Percentiles rank a stretch among this genome's conserved stretches.
phyloP scores from a whole-genome alignment of 2,888 invertebrate species.

The Phortica okadai region DNA sequence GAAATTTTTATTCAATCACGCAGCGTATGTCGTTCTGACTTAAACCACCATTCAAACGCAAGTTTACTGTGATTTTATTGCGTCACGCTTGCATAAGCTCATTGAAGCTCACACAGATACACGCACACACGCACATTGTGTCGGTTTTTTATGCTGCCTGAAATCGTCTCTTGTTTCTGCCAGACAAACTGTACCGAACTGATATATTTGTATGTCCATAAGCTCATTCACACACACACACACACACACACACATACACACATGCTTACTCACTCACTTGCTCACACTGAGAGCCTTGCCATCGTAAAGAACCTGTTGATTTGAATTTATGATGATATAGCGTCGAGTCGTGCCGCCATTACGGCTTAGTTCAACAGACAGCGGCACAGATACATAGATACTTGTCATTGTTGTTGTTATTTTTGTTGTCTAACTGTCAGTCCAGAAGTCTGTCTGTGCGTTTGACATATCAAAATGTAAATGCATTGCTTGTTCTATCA shows the following conservation, averaged over 20 bases:
- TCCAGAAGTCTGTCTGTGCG: neutral
- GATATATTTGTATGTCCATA: conserved; percentile 1
- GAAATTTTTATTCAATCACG: conserved; percentile 68
- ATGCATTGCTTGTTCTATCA: neutral
- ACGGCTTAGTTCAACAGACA: neutral
- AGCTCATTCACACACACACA: neutral
- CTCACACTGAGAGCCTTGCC: conserved; percentile 20
- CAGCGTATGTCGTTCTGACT: conserved; percentile 24
- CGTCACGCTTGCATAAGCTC: conserved; percentile 6
- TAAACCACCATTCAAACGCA: too few species aligned
- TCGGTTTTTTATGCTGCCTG: neutral
- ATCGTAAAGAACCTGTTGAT: conserved; percentile 43
- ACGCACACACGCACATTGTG: neutral
- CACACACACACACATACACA: neutral
- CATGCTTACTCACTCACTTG: neutral
- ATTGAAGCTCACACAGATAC: neutral
- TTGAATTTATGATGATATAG: conserved; percentile 49
- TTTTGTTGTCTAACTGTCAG: too few species aligned
- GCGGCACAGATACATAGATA: too few species aligned
- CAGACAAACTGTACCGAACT: neutral
- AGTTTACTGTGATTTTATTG: conserved; percentile 31
- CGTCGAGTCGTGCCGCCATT: conserved; percentile 5
- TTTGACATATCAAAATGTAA: conserved; percentile 9
- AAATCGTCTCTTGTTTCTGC: neutral
- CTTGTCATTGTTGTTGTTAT: neutral